These are phyloP conservation scores for Epiblema foenella DNA, from an alignment of 2,888 invertebrate species.

Conservation along the genomic window DNA sequence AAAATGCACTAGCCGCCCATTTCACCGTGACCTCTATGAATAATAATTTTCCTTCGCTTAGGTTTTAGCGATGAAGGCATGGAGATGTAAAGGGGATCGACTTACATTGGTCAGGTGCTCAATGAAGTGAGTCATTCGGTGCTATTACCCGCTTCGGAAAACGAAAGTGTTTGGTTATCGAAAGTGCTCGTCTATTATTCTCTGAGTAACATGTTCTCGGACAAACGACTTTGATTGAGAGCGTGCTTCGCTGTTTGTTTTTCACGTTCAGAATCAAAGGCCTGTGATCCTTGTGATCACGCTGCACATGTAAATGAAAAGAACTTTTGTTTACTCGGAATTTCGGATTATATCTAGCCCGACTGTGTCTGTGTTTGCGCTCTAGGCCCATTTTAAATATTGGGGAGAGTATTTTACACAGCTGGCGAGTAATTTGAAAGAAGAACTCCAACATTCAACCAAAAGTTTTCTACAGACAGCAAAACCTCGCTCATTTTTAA, in stretches of 20 bases:
- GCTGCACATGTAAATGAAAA: too few relatives aligned
- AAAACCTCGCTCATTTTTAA: not conserved
- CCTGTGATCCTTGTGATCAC: not conserved
- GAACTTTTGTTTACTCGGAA: too few relatives aligned
- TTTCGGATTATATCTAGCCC: too few relatives aligned
- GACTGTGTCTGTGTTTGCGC: not conserved
- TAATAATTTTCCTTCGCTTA: conserved; percentile 42
- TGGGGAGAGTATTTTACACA: not conserved
- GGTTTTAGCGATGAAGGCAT: conserved; percentile 16
- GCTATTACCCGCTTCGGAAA: conserved; percentile 64
- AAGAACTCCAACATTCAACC: not conserved
- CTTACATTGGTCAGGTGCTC: conserved; percentile 47
- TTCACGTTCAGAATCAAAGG: conserved; percentile 4
- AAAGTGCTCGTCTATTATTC: conserved; percentile 60
- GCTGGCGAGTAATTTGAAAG: not conserved
- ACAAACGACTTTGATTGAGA: conserved; percentile 37
- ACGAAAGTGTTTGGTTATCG: conserved; percentile 73
- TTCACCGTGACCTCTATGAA: conserved; percentile 37
- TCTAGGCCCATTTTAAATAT: not conserved
- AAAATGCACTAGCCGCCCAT: conserved; percentile 42
- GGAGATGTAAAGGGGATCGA: conserved; percentile 33
- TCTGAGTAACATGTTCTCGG: conserved; percentile 35
- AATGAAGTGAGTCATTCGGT: conserved; percentile 63
- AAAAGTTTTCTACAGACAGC: not conserved
- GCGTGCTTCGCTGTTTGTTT: conserved; percentile 15